Percentiles rank a stretch among this genome's conserved stretches.
These are phyloP conservation scores for Stomorhina lunata DNA, from an alignment of 2,888 invertebrate genomes.

Conservation along the genomic window DNA sequence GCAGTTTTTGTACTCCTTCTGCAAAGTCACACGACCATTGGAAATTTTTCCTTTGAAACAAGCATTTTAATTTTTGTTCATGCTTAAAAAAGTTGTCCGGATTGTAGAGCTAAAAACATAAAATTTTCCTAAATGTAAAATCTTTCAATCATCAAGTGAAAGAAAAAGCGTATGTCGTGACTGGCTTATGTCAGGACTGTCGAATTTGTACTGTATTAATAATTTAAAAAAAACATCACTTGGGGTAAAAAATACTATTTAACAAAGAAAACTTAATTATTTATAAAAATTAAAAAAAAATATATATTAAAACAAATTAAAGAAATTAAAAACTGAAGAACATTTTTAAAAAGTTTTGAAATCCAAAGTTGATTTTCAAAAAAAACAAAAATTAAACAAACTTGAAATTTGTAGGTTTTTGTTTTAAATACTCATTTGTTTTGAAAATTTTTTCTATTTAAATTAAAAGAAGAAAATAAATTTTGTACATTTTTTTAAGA, in stretches of 20 bases:
- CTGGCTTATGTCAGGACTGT: no score
- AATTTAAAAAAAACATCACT: slow-evolving; percentile 28
- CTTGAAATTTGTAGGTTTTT: background rate
- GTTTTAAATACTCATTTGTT: background rate
- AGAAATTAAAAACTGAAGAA: background rate
- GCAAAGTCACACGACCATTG: no score
- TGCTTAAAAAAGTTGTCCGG: no score
- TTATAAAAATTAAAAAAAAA: background rate
- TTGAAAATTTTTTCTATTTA: background rate
- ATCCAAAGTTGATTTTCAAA: slow-evolving; percentile 41
- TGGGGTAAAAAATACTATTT: slow-evolving; percentile 11
- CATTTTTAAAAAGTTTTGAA: slow-evolving; percentile 11
- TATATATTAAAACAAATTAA: slow-evolving; percentile 18
- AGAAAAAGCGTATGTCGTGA: no score
- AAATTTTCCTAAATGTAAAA: no score
- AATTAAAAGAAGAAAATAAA: background rate
- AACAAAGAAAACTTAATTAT: slow-evolving; percentile 27
- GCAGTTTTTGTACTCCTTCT: no score
- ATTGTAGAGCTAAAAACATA: no score
- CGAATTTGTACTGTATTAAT: no score
- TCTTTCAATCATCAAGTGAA: no score
- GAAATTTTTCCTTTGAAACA: no score
- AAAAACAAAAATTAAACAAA: background rate
- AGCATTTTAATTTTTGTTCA: no score
- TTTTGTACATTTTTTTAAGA: background rate